Conservation (phyloP, 2,888 invertebrate species). For the Archaeoteleia sp. region DNA sequence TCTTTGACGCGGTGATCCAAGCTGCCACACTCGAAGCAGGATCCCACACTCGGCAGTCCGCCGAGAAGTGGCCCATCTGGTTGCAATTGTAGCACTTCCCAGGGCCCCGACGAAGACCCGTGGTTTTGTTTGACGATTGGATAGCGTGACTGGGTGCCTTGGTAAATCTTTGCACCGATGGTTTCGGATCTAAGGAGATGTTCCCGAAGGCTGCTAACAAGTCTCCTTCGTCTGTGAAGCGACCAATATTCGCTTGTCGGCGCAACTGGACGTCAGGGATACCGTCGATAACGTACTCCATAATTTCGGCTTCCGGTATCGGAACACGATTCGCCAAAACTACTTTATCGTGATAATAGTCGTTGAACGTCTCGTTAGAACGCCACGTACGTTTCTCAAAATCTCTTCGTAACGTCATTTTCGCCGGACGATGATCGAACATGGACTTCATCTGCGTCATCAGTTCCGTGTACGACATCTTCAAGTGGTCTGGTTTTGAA, state of each 20-base stretch:
- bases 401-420: conserved; percentile 27
- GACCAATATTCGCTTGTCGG: conserved; percentile 35
- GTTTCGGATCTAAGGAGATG: not conserved
- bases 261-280: conserved; percentile 29
- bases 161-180: not conserved
- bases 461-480: not conserved
- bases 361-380: conserved; percentile 37
- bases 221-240: conserved; percentile 15
- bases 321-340: conserved; percentile 36
- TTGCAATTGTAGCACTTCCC: conserved; percentile 21
- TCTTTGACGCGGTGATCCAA: conserved; percentile 6
- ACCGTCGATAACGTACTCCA: conserved; percentile 48
- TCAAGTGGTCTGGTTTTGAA: not conserved
- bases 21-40: conserved; percentile 19
- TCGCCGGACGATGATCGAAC: conserved; percentile 36
- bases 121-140: no score
- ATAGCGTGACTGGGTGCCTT: no score
- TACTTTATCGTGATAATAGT: conserved; percentile 47
- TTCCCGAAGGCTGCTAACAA: conserved; percentile 14
- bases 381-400: conserved; percentile 52
- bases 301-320: conserved; percentile 35
- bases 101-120: not conserved
- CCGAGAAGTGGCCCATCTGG: conserved; percentile 9
- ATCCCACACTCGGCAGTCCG: conserved; percentile 6
- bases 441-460: not conserved